phyloP scores from a whole-genome alignment of 2,113 vertebrate species.

The Epinephelus cyanopodus region DNA sequence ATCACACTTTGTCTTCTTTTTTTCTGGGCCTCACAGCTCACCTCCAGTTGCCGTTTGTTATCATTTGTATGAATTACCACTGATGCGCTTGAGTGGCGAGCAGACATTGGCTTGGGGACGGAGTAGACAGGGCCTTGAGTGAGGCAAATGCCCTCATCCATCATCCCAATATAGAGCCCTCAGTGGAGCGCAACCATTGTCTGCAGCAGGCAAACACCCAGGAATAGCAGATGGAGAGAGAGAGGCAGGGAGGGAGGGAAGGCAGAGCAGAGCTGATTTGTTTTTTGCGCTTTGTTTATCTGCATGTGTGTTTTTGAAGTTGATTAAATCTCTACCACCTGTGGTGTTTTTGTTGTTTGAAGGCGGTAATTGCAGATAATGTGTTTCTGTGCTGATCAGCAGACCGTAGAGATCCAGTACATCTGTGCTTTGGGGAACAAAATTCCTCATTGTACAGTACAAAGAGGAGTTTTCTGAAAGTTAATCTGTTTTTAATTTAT shows the following conservation, averaged over 20 bases:
- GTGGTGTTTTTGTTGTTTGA: conserved; percentile 43
- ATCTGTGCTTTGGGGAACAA: conserved; percentile 28
- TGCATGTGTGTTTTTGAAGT: conserved; percentile 62
- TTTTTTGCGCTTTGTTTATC: conserved; percentile 62
- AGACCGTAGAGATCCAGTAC: conserved; percentile 33
- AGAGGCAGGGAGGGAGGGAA: conserved; percentile 10
- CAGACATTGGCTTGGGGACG: conserved; percentile 65
- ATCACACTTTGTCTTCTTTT: conserved; percentile 25
- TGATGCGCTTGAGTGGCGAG: conserved; percentile 65
- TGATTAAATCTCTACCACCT: conserved; percentile 71
- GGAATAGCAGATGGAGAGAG: conserved; percentile 76
- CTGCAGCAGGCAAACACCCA: conserved; percentile 75
- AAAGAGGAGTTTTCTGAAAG: conserved; percentile 22
- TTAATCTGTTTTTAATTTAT: conserved; percentile 15
- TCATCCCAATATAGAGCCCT: conserved; percentile 78
- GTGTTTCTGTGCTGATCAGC: conserved; percentile 45
- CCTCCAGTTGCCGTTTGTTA: conserved; percentile 66
- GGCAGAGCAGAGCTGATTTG: conserved; percentile 32
- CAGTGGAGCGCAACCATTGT: conserved; percentile 67
- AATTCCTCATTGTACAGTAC: neutral
- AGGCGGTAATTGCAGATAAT: conserved; percentile 65
- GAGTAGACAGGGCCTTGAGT: conserved; percentile 74
- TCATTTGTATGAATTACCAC: conserved; percentile 78
- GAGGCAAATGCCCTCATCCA: conserved; percentile 81
- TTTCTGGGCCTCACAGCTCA: conserved; percentile 31